phyloP scores from a whole-genome alignment of 2,888 invertebrate genomes.

The Hydroisotoma schaefferi region DNA sequence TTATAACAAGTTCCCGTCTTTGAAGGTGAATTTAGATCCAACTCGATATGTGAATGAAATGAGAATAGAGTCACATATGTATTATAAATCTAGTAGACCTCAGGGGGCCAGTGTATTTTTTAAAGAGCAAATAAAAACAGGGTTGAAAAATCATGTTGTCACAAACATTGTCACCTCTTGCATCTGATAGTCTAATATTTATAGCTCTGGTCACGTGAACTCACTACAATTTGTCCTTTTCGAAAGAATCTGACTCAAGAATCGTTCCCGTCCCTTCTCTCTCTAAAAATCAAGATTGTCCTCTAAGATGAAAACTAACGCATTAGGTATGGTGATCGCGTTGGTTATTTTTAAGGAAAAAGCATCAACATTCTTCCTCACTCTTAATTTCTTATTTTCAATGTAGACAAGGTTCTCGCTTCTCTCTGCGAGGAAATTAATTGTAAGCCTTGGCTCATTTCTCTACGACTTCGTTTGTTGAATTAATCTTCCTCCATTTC shows the following conservation, averaged over 20 bases:
- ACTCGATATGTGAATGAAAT: neutral
- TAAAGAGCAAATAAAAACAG: slow-evolving; percentile 17
- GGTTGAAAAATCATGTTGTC: slow-evolving; percentile 46
- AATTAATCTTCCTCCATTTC: slow-evolving; percentile 13
- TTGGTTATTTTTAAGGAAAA: too few species aligned
- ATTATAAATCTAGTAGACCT: slow-evolving; percentile 13
- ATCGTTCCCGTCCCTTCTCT: slow-evolving; percentile 1
- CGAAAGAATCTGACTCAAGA: slow-evolving; percentile 19
- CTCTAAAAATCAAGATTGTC: slow-evolving; percentile 7
- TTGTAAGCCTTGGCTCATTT: slow-evolving; percentile 11
- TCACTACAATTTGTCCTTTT: slow-evolving; percentile 44
- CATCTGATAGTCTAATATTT: slow-evolving; percentile 47
- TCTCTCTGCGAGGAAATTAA: slow-evolving; percentile 12
- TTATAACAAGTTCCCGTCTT: too few species aligned
- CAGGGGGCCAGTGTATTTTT: slow-evolving; percentile 18
- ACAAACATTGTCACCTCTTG: slow-evolving; percentile 45
- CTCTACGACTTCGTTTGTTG: slow-evolving; percentile 7
- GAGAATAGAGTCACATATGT: neutral
- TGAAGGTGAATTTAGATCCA: slow-evolving; percentile 3
- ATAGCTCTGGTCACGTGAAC: slow-evolving; percentile 45
- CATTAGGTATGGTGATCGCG: neutral
- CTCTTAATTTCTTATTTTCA: slow-evolving; percentile 10
- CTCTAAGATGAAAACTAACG: neutral
- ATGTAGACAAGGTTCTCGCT: too few species aligned
- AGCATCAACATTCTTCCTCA: slow-evolving; percentile 4